Base-by-base conservation (phyloP, 2,797 vertebrate genomes). In the Pseudochromis fuscus region DNA sequence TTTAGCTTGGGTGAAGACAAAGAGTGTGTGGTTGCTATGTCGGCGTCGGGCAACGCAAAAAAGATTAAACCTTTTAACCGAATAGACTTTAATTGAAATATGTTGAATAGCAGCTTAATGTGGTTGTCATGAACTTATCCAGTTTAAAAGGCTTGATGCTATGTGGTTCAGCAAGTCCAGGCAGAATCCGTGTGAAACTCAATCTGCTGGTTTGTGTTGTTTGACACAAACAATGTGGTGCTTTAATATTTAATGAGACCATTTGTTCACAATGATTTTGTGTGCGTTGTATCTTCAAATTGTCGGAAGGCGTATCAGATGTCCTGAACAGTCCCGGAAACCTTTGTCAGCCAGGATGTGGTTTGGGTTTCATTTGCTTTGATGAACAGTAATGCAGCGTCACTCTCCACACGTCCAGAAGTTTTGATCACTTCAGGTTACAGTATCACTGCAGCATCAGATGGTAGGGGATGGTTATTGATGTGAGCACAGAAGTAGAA, bases 211-310 rank as follows among this genome's bases (percentile, higher is more conserved):
- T 73, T 55, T 61, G 37, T 50, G 46, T 71, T 40, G n/a, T n/a
- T n/a, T n/a, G 33, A 74, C 75, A 67, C 46, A 66, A 69, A 75
- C 59, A 49, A 16, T 5, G 9, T 16, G 46, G 4, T 53, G 19
- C 12, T 93, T n/a, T 50, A 84, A 92, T 93, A 84, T 91, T 93
- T 92, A 77, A 93, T 89, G 77, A 57, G 44, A 38, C 81, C 19
- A 42, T 89, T 92, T 93, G 88, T 88, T 67, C 57, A 28, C 55
- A 23, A 35, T 87, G 64, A 84, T 80, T 77, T 62, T 76, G 63
- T 81, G 55, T 61, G 24, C 45, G 52, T 70, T 68, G 81, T 86
- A 38, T 75, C 67, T 67, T 87, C 53, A 72, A 62, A 88, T 73
- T 71, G 60, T 60, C 52, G 30, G n/a, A 52, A 61, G 77, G 66